Percentiles rank a stretch among this genome's conserved stretches.
phyloP scores from a whole-genome alignment of 2,888 invertebrate genomes.

The Scaptomyza parva region DNA sequence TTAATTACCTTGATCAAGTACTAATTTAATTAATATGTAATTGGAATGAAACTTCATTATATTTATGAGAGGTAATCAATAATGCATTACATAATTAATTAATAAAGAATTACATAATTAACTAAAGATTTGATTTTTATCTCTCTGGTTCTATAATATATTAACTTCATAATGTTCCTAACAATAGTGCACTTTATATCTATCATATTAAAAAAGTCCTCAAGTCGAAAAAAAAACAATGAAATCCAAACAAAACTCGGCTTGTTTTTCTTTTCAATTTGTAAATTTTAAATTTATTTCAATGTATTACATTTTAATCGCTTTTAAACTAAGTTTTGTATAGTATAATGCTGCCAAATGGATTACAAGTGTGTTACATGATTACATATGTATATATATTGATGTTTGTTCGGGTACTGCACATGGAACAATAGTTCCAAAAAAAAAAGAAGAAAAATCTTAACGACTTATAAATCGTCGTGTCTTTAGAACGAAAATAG shows the following conservation, averaged over 20 bases:
- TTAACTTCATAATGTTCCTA: no score
- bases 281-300: conserved; percentile 54
- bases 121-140: neutral
- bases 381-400: conserved; percentile 29
- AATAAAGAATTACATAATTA: neutral
- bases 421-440: conserved; percentile 40
- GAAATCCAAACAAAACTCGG: no score
- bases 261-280: conserved; percentile 59
- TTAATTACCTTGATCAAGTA: no score
- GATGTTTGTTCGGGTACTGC: conserved; percentile 12
- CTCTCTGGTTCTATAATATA: no score
- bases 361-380: conserved; percentile 60
- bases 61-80: no score
- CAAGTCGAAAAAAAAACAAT: no score
- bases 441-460: conserved; percentile 23
- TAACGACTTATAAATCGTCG: conserved; percentile 29
- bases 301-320: conserved; percentile 49
- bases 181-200: no score
- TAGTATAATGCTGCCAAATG: conserved; percentile 48
- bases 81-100: no score
- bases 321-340: conserved; percentile 27
- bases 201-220: no score
- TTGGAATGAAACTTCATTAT: no score
- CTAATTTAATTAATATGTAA: no score
- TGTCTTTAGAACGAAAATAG: conserved; percentile 33